Percentiles rank a stretch among this genome's conserved stretches.
phyloP scores from a whole-genome alignment of 2,113 vertebrate species.

The Passer montanus region DNA sequence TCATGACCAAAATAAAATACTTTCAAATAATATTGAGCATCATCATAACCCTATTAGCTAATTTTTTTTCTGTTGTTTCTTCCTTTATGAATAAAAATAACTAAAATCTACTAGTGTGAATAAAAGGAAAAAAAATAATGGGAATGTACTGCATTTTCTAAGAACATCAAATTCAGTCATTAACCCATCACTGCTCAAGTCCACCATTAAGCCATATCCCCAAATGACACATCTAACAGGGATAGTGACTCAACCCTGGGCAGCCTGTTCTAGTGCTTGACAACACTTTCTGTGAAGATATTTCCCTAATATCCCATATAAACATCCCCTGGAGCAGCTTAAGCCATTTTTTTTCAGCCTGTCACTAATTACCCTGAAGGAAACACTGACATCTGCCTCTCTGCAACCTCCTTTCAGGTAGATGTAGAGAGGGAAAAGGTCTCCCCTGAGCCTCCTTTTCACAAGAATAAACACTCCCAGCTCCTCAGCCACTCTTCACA shows the following conservation, averaged over 20 bases:
- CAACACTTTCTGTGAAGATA: background rate
- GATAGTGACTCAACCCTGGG: background rate
- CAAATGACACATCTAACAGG: background rate
- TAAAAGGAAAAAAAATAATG: background rate
- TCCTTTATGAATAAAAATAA: background rate
- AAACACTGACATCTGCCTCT: background rate
- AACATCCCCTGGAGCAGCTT: background rate
- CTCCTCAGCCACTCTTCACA: background rate
- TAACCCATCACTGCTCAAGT: background rate
- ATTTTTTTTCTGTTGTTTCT: background rate
- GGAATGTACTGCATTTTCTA: rapidly evolving
- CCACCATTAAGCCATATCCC: background rate
- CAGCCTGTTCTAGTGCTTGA: background rate
- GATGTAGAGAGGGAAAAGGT: background rate
- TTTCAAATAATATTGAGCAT: background rate
- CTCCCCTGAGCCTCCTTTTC: background rate
- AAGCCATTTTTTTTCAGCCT: background rate
- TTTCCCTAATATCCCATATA: background rate
- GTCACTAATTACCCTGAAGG: background rate
- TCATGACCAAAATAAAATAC: background rate
- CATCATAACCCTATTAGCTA: background rate
- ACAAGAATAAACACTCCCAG: background rate
- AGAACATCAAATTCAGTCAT: background rate
- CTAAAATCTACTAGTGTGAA: background rate
- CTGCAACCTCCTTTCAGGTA: background rate